Percentiles rank a stretch among this genome's conserved stretches.
phyloP scores from a whole-genome alignment of 2,113 vertebrate genomes.

The Spilogale gracilis region DNA sequence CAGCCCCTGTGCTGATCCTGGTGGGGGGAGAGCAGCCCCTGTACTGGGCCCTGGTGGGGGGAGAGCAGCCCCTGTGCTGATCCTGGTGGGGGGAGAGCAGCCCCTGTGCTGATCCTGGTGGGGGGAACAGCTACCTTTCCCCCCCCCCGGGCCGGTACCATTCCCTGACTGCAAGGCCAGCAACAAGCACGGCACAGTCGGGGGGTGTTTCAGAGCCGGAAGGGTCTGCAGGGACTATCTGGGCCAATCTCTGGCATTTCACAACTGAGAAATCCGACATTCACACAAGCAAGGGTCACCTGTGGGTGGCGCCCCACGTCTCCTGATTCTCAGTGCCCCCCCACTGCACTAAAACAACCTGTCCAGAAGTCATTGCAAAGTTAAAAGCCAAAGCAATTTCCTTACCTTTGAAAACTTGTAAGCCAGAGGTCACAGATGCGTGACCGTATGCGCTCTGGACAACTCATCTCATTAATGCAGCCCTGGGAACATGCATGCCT shows the following conservation, averaged over 20 bases:
- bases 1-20: too few relatives aligned
- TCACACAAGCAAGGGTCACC: not conserved
- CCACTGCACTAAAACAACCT: not conserved
- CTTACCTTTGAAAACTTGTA: not conserved
- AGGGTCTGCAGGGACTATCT: not conserved
- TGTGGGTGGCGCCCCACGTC: rapidly evolving
- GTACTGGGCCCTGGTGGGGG: too few relatives aligned
- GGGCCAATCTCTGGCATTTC: rapidly evolving
- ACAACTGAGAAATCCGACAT: not conserved
- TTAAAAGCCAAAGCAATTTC: not conserved
- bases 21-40: too few relatives aligned
- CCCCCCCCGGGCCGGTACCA: too few relatives aligned
- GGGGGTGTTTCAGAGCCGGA: not conserved
- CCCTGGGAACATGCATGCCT: rapidly evolving
- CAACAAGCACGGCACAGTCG: not conserved
- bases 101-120: rapidly evolving
- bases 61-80: too few relatives aligned
- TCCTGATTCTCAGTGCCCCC: not conserved
- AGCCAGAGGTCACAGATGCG: not conserved
- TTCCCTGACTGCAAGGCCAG: not conserved
- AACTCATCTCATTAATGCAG: not conserved
- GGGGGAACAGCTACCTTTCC: not conserved
- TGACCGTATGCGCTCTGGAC: not conserved
- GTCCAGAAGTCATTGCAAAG: too few relatives aligned
- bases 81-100: not conserved